A percentile compares a stretch with the other conserved stretches of the same genome.
Conservation (phyloP, 2,888 invertebrate species). For the Germaria angustata region DNA sequence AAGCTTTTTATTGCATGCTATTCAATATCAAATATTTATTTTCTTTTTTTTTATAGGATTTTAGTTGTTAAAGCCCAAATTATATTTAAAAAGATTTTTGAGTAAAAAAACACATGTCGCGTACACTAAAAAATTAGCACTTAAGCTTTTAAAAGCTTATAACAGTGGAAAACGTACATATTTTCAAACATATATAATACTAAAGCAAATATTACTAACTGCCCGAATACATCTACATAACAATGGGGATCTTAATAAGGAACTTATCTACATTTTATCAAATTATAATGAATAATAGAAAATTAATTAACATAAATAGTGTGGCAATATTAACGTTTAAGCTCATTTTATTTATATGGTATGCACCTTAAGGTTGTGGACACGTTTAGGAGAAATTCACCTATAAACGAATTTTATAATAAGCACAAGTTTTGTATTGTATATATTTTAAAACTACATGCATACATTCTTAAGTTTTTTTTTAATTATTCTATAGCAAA, state of each 20-base stretch:
- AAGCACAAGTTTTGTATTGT: constrained; percentile 13
- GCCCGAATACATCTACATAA: constrained; percentile 35
- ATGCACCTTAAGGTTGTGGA: constrained; percentile 64
- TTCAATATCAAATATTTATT: constrained; percentile 66
- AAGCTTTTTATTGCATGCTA: constrained; percentile 29
- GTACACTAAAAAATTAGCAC: constrained; percentile 23
- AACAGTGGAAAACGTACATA: neutral
- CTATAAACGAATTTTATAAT: neutral
- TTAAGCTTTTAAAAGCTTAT: constrained; percentile 41
- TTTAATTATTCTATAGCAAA: neutral
- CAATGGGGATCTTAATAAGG: constrained; percentile 32
- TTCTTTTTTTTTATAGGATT: constrained; percentile 78
- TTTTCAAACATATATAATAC: neutral
- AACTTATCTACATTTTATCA: neutral
- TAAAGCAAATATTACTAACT: constrained; percentile 54
- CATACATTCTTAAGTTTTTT: constrained; percentile 2
- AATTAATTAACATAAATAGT: neutral
- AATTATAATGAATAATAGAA: neutral
- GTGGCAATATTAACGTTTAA: constrained; percentile 62
- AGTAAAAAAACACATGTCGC: neutral
- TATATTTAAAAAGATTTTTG: too few species aligned
- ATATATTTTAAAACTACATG: constrained; percentile 19
- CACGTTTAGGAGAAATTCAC: constrained; percentile 29
- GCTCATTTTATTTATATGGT: constrained; percentile 29
- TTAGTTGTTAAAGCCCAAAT: constrained; percentile 76